phyloP scores from a whole-genome alignment of 2,113 vertebrate genomes.

The Caranx ignobilis region DNA sequence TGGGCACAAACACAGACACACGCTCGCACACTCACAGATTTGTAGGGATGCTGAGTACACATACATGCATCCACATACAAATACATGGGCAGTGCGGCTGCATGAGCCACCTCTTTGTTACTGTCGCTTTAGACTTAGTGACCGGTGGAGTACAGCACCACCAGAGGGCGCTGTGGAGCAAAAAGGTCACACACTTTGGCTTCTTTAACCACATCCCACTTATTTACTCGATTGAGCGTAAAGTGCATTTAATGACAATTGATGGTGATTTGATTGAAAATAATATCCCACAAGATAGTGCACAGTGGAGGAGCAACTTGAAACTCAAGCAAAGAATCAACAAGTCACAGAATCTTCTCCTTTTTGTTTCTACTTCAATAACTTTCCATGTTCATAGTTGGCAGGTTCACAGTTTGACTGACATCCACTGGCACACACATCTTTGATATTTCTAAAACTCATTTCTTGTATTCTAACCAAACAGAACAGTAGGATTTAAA shows the following conservation, averaged over 20 bases:
- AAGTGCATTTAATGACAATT: background rate
- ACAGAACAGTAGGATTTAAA: background rate
- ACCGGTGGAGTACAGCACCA: slow-evolving; percentile 2
- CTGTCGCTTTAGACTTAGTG: slow-evolving; percentile 1
- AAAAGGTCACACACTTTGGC: background rate
- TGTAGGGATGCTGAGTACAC: background rate
- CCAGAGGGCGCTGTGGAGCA: background rate
- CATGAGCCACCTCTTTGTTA: slow-evolving; percentile 5
- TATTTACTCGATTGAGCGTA: background rate
- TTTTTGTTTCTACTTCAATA: too few species aligned
- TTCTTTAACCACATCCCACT: background rate
- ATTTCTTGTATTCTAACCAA: background rate
- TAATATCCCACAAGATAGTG: background rate
- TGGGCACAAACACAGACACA: slow-evolving; percentile 15
- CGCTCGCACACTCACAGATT: slow-evolving; percentile 10
- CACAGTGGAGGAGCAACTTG: background rate
- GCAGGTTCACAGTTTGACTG: too few species aligned
- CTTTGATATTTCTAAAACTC: background rate
- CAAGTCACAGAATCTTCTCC: background rate
- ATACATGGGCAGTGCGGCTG: background rate
- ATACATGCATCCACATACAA: background rate
- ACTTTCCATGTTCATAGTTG: background rate
- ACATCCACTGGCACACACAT: too few species aligned
- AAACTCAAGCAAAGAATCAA: background rate
- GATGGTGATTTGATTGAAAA: background rate